Evolutionary conservation across 2,113 vertebrate genomes (phyloP), one percentile per base, ranked within the genome.

Genomic region (Gymnarchus niloticus): DNA sequence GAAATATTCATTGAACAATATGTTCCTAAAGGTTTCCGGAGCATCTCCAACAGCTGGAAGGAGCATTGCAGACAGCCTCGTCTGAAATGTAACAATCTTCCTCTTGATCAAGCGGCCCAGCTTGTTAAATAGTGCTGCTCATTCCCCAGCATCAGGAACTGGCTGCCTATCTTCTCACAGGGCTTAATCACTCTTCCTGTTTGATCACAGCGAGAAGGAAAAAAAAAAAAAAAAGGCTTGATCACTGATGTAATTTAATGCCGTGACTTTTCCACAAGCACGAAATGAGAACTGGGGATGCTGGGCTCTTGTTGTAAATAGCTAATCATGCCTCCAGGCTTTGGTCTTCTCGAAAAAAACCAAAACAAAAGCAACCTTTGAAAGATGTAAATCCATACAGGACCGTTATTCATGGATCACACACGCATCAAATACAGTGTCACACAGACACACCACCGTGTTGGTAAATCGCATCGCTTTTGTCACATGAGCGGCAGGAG

Each of bases 1-100:
- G 87, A 93, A 92, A 93, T 88, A 93, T 91, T 90, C 91, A 93
- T 90, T 61, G 81, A 80, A 85, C 83, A 86, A 65, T 85, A 86
- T 25, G 83, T 84, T 90, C 88, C 86, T 88, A 44, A 85, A 49
- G 0, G 5, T 52, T 5, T 90, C 81, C 83, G 87, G 89, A 88
- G 33, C 54, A 88, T 89, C 91, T 88, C 87, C 84, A 90, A 78
- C 89, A 89, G 86, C 91, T 91, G 91, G 88, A 85, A 90, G 89
- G 84, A 88, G 85, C 85, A 87, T 21, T 1, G 82, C 52, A 37
- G 84, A 52, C 81, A 76, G 56, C 49, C 86, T 85, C 56, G 54
- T 25, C 86, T 92, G 89, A 89, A 87, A 91, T 86, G 0, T 33
- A 88, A 77, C 5, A 81, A 81, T 3, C 59, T 48, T 87, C 49